Base-by-base conservation (phyloP, 2,113 vertebrate genomes). In the Gnathonemus longibarbis region DNA sequence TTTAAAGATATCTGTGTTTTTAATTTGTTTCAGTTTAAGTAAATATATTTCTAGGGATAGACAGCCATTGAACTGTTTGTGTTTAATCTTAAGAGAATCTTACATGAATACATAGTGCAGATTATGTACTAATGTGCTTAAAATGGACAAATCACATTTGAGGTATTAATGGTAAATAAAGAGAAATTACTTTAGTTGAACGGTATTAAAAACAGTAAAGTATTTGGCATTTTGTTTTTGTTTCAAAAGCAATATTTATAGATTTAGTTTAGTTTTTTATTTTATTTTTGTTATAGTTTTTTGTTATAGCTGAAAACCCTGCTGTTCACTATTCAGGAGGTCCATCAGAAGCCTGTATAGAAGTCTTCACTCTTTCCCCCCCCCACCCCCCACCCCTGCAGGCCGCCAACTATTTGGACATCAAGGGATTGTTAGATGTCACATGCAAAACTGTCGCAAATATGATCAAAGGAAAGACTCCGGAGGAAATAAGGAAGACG, bases 391-490 rank as follows among this genome's bases (percentile, higher is more conserved):
- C 46, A 56, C 4, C 91, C 52, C 89, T 27, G 45, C 39, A 99
- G 98, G 98, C 98, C 92, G 98, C 98, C 92, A 99, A 99, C 95
- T 99, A 99, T 94, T 95, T 99, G 96, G 98, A 99, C 94, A 99
- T 99, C 94, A 99, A 99, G 97, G 98, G 98, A 90, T 96, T 99
- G 94, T 96, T 99, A 95, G 98, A 99, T 94, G 98, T 99, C 90
- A 99, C 98, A 21, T 99, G 98, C 96, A 99, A 99, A 97, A 99
- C 98, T 62, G 98, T 99, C 93, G 98, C 98, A 92, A 99, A 99
- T 94, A 99, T 99, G 98, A 99, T 99, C 93, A 99, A 99, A 96
- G 98, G 98, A 80, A 99, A 99, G 95, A 99, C 98, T 94, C 98
- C 98, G 46, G 98, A 99, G 95, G 98, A 99, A 95, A 99, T 99